A percentile compares a stretch with the other conserved stretches of the same genome.
Evolutionary conservation across 2,888 invertebrate species (phyloP).

Genomic region (Eupithecia tripunctaria): DNA sequence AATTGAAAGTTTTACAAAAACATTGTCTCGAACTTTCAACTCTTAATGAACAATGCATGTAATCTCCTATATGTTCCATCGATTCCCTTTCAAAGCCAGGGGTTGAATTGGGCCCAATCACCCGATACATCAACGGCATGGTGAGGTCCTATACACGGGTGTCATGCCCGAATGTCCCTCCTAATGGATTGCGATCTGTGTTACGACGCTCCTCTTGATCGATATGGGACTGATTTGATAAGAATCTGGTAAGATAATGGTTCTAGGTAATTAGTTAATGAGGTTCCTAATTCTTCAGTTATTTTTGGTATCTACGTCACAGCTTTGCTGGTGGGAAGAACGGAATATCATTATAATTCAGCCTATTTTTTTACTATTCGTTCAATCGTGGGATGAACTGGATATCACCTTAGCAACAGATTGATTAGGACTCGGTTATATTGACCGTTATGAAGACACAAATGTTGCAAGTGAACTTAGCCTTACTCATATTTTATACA

Average conservation of each 20-base stretch:
- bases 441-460: too few relatives aligned
- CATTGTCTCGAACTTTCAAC: not conserved
- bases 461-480: too few relatives aligned
- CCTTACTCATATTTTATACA: too few relatives aligned
- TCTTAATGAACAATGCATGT: conserved; percentile 1
- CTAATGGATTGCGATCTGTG: conserved; percentile 34
- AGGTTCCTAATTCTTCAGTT: too few relatives aligned
- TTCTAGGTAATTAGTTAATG: not conserved
- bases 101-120: conserved; percentile 4
- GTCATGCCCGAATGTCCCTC: conserved; percentile 29
- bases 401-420: too few relatives aligned
- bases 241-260: not conserved
- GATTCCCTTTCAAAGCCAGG: conserved; percentile 13
- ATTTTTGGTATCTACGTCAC: too few relatives aligned
- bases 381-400: too few relatives aligned
- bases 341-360: too few relatives aligned
- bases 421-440: too few relatives aligned
- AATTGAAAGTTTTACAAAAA: too few relatives aligned
- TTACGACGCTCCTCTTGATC: conserved; percentile 22
- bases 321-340: too few relatives aligned
- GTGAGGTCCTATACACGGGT: conserved; percentile 30
- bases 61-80: not conserved
- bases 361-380: too few relatives aligned
- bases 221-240: not conserved
- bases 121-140: conserved; percentile 29